phyloP scores from a whole-genome alignment of 2,888 invertebrate genomes.

The Calliphora vomitoria region DNA sequence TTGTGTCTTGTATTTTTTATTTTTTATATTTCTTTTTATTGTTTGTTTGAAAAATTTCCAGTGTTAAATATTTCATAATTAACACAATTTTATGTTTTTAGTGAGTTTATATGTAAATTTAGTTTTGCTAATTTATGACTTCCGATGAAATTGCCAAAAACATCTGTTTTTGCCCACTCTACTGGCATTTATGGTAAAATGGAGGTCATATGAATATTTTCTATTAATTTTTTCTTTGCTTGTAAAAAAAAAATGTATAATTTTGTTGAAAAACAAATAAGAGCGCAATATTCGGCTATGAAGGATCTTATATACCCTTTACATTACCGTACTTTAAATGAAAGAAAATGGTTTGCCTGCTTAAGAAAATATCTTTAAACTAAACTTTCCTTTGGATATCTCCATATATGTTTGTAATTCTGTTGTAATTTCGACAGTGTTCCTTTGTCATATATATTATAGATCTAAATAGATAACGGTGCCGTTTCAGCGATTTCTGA shows the following conservation, averaged over 20 bases:
- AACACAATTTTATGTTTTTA: not conserved
- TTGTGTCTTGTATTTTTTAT: not conserved
- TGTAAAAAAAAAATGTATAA: not conserved
- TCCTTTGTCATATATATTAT: too few relatives aligned
- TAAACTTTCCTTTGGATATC: too few relatives aligned
- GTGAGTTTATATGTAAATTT: not conserved
- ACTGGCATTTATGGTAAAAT: not conserved
- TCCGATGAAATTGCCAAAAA: conserved; percentile 35
- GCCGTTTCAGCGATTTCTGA: too few relatives aligned
- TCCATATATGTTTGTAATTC: too few relatives aligned
- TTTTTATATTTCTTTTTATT: not conserved
- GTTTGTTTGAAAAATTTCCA: not conserved
- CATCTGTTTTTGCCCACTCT: conserved; percentile 5
- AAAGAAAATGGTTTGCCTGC: too few relatives aligned
- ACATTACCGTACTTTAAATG: too few relatives aligned
- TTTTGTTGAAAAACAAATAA: too few relatives aligned
- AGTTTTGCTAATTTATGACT: conserved; percentile 45
- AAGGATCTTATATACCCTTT: too few relatives aligned
- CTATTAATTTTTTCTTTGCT: not conserved
- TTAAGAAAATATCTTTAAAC: too few relatives aligned
- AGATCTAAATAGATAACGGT: too few relatives aligned
- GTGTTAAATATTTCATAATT: not conserved
- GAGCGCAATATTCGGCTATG: too few relatives aligned
- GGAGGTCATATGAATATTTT: not conserved
- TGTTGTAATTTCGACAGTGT: too few relatives aligned